Evolutionary conservation across 92 coral and sea anemone species (phyloP), one percentile per base, ranked within the genome.

Genomic region (Phymanthus crucifer): DNA sequence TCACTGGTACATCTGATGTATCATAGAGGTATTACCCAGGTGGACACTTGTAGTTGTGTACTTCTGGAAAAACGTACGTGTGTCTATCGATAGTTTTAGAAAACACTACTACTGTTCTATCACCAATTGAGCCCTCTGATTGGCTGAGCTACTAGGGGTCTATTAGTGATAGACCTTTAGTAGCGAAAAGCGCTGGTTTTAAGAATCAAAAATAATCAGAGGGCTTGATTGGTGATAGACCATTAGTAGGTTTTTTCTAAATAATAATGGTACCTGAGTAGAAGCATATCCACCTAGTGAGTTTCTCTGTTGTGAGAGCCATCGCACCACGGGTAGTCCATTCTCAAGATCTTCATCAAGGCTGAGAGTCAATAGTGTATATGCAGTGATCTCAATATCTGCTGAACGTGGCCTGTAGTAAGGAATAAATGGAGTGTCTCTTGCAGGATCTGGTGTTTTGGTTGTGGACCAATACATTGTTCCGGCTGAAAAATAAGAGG

Each of bases 331-430:
- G 68, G 93, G 82, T 40, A 95, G 88, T 31, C 92, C 95, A 12
- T 82, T 75, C 54, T 71, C 69, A 58, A 80, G 73, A 69, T 93
- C 98, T 32, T 85, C 75, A 48, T 84, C 81, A 6, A 61, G 87
- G 26, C 92, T 48, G 72, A 71, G 78, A 2, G 89, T 87, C 67
- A 95, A 32, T 72, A 95, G 79, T 13, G 91, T 97, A 75, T 95
- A 95, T 0, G 99, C 85, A 23, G 99, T 95, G 54, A 95, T 95
- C 88, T 95, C 99, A 17, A 95, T 84, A 71, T 95, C 99, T 9
- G 99, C 99, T 40, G 99, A 84, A 3, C 92, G 91, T 35, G 98
- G 99, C 40, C 85, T 86, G 87, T 93, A 93, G 87, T 95, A 95
- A 57, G 98, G 98, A n/a, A 94, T 88, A 72, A 66, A 84, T 91